Base-by-base conservation (phyloP, 2,888 invertebrate species). In the Biston betularia region DNA sequence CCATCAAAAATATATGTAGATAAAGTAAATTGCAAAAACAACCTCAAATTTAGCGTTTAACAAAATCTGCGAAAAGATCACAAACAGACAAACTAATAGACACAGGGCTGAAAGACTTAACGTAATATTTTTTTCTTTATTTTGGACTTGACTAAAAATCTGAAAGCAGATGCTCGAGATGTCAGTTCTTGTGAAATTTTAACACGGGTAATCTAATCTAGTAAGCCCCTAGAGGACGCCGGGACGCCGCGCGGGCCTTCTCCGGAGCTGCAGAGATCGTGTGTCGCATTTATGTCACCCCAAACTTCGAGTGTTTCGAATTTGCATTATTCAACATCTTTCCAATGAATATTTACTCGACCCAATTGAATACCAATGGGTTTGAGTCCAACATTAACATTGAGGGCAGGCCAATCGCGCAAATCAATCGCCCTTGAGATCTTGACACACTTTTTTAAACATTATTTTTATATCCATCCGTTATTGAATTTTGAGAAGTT, bases 271-370 rank as follows among this genome's bases (percentile, higher is more conserved):
- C 73, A 74, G 74, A 78, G 73, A 73, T 79, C 74, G 76, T 75
- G 74, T 80, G 76, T 79, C 77, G 75, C 75, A 78, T 80, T 71
- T 79, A 78, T 74, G 81, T 78, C 76, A 75, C 78, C 70, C 70
- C 72, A 75, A 78, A 79, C 70, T 81, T 80, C 70, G 75, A 74
- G 74, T 78, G 79, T 82, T 83, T 79, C 77, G 76, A 78, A 75
- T 82, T 83, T 79, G 79, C 79, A 82, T 82, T 82, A 83, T 83
- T 83, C 82, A 82, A 81, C 78, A 76, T 77, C 75, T 75, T 76
- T 73, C 75, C 78, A 78, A 83, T 82, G 81, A 83, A 83, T 83
- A 83, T 83, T 83, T 83, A 81, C 80, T 78, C 70, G 76, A 70
- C 73, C 77, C 80, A 80, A 82, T 82, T 79, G 80, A 83, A 83